Base-by-base conservation (phyloP, 2,113 vertebrate genomes). In the Seriola quinqueradiata region DNA sequence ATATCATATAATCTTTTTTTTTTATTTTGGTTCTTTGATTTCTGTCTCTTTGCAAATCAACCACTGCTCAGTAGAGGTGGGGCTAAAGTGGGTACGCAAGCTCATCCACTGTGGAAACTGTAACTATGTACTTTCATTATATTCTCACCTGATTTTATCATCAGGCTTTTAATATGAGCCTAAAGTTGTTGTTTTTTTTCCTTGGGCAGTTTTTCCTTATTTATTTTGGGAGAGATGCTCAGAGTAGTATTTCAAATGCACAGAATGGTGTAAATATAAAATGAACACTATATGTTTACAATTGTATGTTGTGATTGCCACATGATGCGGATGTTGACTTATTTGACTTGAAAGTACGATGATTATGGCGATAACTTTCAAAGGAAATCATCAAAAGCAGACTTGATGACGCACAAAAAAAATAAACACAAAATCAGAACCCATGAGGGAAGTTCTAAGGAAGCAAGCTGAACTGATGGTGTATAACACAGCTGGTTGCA, bases 191-290 rank as follows among this genome's bases (percentile, higher is more conserved):
- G 61, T 5, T 57, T 34, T 21, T 40, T 50, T 64, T 38, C 5
- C 63, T n/a, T 28, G 34, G 60, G 67, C 9, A 46, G 17, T 5
- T 58, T 58, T 63, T 25, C 4, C 34, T 54, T 19, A 16, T 32
- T 28, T 44, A 55, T 70, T 36, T 61, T 8, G 3, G 10, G 16
- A 55, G 34, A 5, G 7, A 54, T 23, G 14, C 46, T n/a, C 9
- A 8, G 34, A 52, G 46, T 21, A 50, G 10, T 59, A 36, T 68
- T 73, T 87, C 13, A 78, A 76, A 77, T 25, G 59, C 58, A 70
- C 48, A 69, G 25, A 58, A 58, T 23, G 23, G 10, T 85, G 70
- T 86, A 79, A 85, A 87, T 84, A 61, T 61, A 5, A 54, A 69
- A 16, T 34, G 23, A 76, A 55, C 13, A 32, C 60, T 25, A 58